Conservation (phyloP, 2,888 invertebrate species). For the Dendrolimus houi region DNA sequence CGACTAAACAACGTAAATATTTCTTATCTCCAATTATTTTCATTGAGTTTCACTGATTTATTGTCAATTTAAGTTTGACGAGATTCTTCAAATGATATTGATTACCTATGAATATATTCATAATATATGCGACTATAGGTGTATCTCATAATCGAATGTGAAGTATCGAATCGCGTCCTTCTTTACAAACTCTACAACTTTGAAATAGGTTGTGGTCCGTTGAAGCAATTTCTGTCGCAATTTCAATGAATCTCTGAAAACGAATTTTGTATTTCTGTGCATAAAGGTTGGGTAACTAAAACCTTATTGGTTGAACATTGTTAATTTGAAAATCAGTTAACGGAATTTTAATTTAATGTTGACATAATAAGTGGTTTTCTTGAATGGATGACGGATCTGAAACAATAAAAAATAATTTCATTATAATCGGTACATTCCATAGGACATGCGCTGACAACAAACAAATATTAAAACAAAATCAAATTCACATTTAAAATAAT, state of each 20-base stretch:
- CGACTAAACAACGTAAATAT: too few species aligned
- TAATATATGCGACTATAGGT: constrained; percentile 47
- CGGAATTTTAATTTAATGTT: too few species aligned
- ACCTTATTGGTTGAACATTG: constrained; percentile 4
- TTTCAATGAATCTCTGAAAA: constrained; percentile 65
- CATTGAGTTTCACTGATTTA: constrained; percentile 17
- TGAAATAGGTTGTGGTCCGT: constrained; percentile 60
- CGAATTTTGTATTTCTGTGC: constrained; percentile 58
- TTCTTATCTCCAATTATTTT: constrained; percentile 7
- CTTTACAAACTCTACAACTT: constrained; percentile 66
- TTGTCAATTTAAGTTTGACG: constrained; percentile 56
- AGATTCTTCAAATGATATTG: constrained; percentile 59
- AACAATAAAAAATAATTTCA: too few species aligned
- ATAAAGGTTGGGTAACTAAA: constrained; percentile 31
- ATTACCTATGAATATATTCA: constrained; percentile 68
- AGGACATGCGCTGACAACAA: too few species aligned
- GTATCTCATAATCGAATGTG: constrained; percentile 63
- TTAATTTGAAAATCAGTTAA: neutral
- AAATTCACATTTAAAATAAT: too few species aligned
- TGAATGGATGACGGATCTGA: too few species aligned
- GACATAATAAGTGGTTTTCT: too few species aligned
- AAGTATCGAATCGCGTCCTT: constrained; percentile 70
- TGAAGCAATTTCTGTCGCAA: constrained; percentile 60
- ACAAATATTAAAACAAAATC: too few species aligned
- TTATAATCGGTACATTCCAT: too few species aligned